Percentiles rank a stretch among this genome's conserved stretches.
phyloP scores from a whole-genome alignment of 2,113 vertebrate genomes.

The Pseudorasbora parva region DNA sequence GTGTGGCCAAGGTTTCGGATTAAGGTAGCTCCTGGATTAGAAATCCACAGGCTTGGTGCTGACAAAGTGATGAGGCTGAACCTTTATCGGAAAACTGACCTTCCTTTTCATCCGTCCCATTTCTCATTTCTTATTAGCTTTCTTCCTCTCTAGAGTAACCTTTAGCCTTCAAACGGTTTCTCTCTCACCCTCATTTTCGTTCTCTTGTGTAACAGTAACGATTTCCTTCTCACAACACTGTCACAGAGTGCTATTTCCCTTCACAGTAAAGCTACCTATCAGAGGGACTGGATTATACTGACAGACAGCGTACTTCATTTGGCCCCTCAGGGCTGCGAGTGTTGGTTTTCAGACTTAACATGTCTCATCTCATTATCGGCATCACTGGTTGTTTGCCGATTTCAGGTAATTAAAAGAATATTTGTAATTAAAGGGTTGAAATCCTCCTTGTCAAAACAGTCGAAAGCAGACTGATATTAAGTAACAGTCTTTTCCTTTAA shows the following conservation, averaged over 20 bases:
- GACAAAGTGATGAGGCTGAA: conserved; percentile 32
- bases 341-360: conserved; percentile 37
- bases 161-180: conserved; percentile 21
- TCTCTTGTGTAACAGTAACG: conserved; percentile 44
- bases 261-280: conserved; percentile 51
- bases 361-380: conserved; percentile 36
- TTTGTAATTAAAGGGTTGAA: background rate
- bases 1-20: conserved; percentile 9
- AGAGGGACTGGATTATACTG: conserved; percentile 52
- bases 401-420: conserved; percentile 44
- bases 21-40: conserved; percentile 7
- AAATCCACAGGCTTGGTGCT: conserved; percentile 22
- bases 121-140: conserved; percentile 31
- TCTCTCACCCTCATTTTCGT: conserved; percentile 25
- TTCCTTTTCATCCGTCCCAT: conserved; percentile 18
- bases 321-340: background rate
- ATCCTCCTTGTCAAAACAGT: conserved; percentile 32
- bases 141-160: conserved; percentile 38
- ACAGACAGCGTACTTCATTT: conserved; percentile 22
- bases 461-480: background rate
- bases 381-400: conserved; percentile 30
- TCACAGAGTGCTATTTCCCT: conserved; percentile 52
- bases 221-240: conserved; percentile 50
- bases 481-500: background rate
- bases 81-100: conserved; percentile 50